Conservation (phyloP, 2,888 invertebrate genomes). For the Heteropelma amictum region DNA sequence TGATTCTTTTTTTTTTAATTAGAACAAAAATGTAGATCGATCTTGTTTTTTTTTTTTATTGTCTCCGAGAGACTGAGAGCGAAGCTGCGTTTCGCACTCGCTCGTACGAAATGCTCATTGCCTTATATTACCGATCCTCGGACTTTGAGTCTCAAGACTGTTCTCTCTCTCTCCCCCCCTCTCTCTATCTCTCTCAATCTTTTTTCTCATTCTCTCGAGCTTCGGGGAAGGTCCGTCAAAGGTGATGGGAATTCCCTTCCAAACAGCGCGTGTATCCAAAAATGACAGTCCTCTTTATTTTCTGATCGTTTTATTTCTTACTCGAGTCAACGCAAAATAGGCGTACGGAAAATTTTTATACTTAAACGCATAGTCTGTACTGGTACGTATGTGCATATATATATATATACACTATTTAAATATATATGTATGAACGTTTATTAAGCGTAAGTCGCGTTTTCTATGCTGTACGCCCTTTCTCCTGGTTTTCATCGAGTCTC, state of each 20-base stretch:
- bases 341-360: conserved; percentile 44
- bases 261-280: conserved; percentile 20
- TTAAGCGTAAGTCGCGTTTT: conserved; percentile 43
- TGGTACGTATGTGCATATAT: conserved; percentile 31
- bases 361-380: conserved; percentile 53
- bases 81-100: conserved; percentile 29
- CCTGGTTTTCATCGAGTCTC: conserved; percentile 10
- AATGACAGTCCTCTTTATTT: conserved; percentile 8
- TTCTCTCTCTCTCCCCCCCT: conserved; percentile 44
- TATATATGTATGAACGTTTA: conserved; percentile 59
- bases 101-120: conserved; percentile 65
- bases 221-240: too few relatives aligned
- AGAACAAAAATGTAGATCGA: background rate
- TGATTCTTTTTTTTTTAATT: background rate
- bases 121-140: conserved; percentile 38
- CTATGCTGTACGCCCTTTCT: background rate
- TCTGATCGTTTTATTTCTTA: conserved; percentile 27
- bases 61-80: background rate
- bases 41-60: background rate
- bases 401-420: conserved; percentile 39
- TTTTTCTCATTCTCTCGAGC: conserved; percentile 62
- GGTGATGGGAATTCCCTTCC: too few relatives aligned
- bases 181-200: background rate
- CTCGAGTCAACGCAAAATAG: conserved; percentile 55
- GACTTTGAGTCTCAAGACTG: conserved; percentile 70